Percentiles rank a stretch among this genome's conserved stretches.
These are phyloP conservation scores for Miniopterus natalensis DNA, from an alignment of 2,113 vertebrate genomes.

Conservation along the genomic window DNA sequence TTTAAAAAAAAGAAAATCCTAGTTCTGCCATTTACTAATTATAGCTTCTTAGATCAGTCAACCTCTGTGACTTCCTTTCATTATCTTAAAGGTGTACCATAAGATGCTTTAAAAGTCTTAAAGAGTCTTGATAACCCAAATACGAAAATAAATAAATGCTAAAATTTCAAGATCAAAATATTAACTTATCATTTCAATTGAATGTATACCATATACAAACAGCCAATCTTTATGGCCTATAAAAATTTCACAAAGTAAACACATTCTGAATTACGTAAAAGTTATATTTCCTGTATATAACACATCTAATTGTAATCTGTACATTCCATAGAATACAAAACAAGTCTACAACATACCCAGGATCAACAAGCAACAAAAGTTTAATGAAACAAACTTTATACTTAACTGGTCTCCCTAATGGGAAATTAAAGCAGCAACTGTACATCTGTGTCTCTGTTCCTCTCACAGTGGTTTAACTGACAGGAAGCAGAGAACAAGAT, in stretches of 20 bases:
- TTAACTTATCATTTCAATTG: not conserved
- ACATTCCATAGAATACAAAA: slow-evolving; percentile 35
- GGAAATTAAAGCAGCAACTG: slow-evolving; percentile 69
- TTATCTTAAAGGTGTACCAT: not conserved
- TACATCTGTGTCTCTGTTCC: slow-evolving; percentile 89
- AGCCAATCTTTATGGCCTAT: not conserved
- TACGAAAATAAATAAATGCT: slow-evolving; percentile 23
- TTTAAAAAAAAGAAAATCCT: not conserved
- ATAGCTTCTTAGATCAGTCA: slow-evolving; percentile 34
- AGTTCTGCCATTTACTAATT: slow-evolving; percentile 25
- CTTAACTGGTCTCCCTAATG: slow-evolving; percentile 52
- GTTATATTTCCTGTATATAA: slow-evolving; percentile 30
- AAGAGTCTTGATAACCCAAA: slow-evolving; percentile 5
- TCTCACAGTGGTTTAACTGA: slow-evolving; percentile 91
- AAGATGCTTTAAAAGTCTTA: slow-evolving; percentile 24
- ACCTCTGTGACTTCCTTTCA: not conserved
- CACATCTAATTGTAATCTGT: not conserved
- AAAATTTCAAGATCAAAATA: slow-evolving; percentile 55
- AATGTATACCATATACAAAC: not conserved
- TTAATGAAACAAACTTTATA: slow-evolving; percentile 64
- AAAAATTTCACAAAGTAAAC: slow-evolving; percentile 60
- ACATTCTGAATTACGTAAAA: slow-evolving; percentile 36
- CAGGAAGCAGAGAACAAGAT: slow-evolving; percentile 88
- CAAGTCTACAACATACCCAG: not conserved
- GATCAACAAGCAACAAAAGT: slow-evolving; percentile 57